phyloP scores from a whole-genome alignment of 2,797 vertebrate genomes.

The Pangasius krempfi region DNA sequence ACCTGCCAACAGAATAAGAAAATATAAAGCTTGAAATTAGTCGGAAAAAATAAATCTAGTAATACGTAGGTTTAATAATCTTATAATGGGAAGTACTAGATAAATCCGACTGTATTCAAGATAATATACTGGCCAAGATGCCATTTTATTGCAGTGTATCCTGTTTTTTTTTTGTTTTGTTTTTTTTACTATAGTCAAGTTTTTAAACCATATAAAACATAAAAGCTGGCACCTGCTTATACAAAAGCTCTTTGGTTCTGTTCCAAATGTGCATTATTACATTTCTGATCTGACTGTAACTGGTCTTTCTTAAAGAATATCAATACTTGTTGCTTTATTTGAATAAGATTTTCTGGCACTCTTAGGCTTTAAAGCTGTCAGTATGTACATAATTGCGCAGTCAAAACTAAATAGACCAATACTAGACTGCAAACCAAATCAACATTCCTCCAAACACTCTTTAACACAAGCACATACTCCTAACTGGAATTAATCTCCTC shows the following conservation, averaged over 20 bases:
- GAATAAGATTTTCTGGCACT: too few species aligned
- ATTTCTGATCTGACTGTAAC: background rate
- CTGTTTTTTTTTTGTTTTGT: too few species aligned
- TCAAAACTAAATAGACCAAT: background rate
- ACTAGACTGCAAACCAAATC: background rate
- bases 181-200: background rate
- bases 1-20: too few species aligned
- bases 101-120: background rate
- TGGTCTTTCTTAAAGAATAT: background rate
- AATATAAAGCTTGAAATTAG: too few species aligned
- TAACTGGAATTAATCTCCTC: background rate
- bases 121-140: too few species aligned
- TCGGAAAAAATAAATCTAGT: too few species aligned
- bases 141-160: background rate
- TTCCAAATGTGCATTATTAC: background rate
- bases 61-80: too few species aligned
- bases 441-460: too few species aligned
- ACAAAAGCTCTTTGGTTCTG: background rate
- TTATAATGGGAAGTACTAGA: background rate
- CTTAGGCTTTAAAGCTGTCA: background rate
- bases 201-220: too few species aligned
- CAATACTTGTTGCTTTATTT: too few species aligned
- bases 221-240: too few species aligned
- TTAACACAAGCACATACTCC: too few species aligned
- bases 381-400: background rate